A percentile compares a stretch with the other conserved stretches of the same genome.
Evolutionary conservation across 2,888 invertebrate species (phyloP).

Genomic region (Dyspetes luteomarginatus): DNA sequence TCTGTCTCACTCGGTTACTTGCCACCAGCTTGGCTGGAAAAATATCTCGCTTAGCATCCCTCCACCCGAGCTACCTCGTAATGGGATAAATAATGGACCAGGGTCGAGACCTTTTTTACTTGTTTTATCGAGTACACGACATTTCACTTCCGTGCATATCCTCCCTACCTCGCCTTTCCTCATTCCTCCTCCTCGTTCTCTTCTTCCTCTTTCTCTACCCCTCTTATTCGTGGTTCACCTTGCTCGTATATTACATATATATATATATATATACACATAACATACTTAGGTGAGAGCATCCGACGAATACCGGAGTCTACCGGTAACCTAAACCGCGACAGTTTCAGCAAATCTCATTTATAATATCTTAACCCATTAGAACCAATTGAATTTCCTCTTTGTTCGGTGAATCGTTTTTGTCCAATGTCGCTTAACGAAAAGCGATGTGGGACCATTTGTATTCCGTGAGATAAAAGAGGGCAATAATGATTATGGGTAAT

Average conservation of each 20-base stretch:
- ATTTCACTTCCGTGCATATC: conserved; percentile 56
- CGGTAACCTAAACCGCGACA: conserved; percentile 4
- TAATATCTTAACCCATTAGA: background rate
- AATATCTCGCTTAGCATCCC: conserved; percentile 47
- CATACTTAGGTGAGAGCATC: conserved; percentile 21
- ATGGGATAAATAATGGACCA: conserved; percentile 63
- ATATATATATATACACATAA: too few species aligned
- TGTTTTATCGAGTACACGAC: conserved; percentile 46
- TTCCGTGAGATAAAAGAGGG: too few species aligned
- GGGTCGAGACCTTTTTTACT: conserved; percentile 44
- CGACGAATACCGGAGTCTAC: conserved; percentile 26
- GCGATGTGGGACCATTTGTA: too few species aligned
- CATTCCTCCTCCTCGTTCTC: background rate
- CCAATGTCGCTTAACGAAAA: background rate
- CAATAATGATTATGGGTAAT: too few species aligned
- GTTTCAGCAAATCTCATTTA: background rate
- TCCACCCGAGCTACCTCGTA: conserved; percentile 46
- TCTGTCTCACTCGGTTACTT: conserved; percentile 28
- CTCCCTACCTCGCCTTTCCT: conserved; percentile 1
- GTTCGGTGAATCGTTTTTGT: background rate
- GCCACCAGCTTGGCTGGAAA: conserved; percentile 26
- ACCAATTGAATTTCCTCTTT: background rate
- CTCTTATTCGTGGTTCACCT: too few species aligned
- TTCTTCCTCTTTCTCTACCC: background rate
- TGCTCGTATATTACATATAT: too few species aligned